phyloP scores from a whole-genome alignment of 2,888 invertebrate genomes.

The Cheilosia vulpina region DNA sequence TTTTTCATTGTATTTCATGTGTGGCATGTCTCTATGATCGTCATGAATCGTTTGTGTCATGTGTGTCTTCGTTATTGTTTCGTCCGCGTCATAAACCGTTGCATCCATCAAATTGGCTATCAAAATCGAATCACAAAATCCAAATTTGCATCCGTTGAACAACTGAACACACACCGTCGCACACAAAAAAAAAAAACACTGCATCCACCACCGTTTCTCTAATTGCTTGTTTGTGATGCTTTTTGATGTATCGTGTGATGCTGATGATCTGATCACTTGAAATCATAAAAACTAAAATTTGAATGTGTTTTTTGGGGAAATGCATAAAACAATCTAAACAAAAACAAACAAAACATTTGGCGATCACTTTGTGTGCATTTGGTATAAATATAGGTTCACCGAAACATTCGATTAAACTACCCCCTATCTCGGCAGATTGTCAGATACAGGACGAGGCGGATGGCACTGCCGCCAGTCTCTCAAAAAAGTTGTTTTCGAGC shows the following conservation, averaged over 20 bases:
- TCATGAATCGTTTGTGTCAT: conserved; percentile 57
- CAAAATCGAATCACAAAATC: conserved; percentile 31
- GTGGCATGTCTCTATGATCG: conserved; percentile 66
- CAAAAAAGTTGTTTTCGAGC: conserved; percentile 89
- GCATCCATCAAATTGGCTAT: conserved; percentile 44
- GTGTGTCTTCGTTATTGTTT: conserved; percentile 57
- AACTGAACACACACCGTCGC: conserved; percentile 12
- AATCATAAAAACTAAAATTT: conserved; percentile 32
- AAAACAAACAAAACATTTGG: conserved; percentile 53
- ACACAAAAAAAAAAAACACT: conserved; percentile 4
- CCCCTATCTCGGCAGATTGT: conserved; percentile 84
- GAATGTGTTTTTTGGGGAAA: conserved; percentile 60
- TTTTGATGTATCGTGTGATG: conserved; percentile 28
- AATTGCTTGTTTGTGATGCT: conserved; percentile 25
- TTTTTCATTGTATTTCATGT: conserved; percentile 66
- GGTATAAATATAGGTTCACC: conserved; percentile 80
- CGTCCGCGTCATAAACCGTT: conserved; percentile 38
- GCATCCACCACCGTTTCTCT: conserved; percentile 1
- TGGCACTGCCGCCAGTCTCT: conserved; percentile 77
- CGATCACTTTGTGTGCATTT: conserved; percentile 72
- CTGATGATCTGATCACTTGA: conserved; percentile 22
- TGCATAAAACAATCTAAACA: conserved; percentile 40
- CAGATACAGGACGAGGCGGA: conserved; percentile 77
- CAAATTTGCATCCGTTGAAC: conserved; percentile 50
- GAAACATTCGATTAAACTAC: conserved; percentile 83